A percentile compares a stretch with the other conserved stretches of the same genome.
Conservation (phyloP, 2,888 invertebrate genomes). For the Phyllotreta cruciferae region DNA sequence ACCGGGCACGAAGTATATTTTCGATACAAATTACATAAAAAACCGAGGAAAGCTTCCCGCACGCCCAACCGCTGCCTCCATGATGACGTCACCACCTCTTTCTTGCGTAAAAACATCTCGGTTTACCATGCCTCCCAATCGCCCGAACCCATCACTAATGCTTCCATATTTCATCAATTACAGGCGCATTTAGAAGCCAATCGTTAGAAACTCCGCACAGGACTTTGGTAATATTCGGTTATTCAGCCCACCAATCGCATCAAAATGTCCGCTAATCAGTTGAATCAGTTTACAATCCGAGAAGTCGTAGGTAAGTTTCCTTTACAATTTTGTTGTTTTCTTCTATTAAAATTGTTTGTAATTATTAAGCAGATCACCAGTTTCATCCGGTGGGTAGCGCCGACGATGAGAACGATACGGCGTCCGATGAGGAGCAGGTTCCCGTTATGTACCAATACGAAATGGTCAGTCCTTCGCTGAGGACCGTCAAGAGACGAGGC, state of each 20-base stretch:
- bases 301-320: conserved; percentile 37
- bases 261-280: conserved; percentile 35
- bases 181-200: neutral
- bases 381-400: conserved; percentile 52
- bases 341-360: conserved; percentile 3
- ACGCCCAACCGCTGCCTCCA: conserved; percentile 36
- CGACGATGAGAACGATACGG: conserved; percentile 51
- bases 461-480: conserved; percentile 42
- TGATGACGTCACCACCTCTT: conserved; percentile 39
- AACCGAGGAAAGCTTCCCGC: conserved; percentile 26
- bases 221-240: too few relatives aligned
- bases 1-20: conserved; percentile 18
- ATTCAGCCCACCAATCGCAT: neutral
- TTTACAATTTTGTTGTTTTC: neutral
- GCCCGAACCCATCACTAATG: neutral
- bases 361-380: conserved; percentile 37
- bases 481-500: conserved; percentile 54
- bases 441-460: conserved; percentile 49
- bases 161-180: conserved; percentile 20
- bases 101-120: conserved; percentile 30
- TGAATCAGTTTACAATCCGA: conserved; percentile 35
- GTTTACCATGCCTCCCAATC: conserved; percentile 2
- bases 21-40: conserved; percentile 21
- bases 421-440: conserved; percentile 50
- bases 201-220: neutral